Evolutionary conservation across 2,113 vertebrate species (phyloP).

Genomic region (Chionomys nivalis): DNA sequence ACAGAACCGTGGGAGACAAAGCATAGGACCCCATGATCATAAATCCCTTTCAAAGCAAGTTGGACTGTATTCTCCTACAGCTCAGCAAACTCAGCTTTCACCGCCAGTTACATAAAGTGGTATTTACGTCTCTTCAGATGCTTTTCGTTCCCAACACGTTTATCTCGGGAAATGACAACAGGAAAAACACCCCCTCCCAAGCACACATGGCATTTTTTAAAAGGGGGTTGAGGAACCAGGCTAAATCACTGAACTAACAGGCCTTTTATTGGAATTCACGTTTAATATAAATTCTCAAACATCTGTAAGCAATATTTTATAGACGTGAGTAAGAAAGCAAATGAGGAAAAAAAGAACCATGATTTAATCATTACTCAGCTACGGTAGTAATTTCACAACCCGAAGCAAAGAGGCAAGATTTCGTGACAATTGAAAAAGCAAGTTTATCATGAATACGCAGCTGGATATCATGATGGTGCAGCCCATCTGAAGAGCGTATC

Average conservation of each 20-base stretch:
- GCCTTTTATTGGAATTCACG: slow-evolving; percentile 62
- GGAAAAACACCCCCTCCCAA: slow-evolving; percentile 32
- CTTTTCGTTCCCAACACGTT: slow-evolving; percentile 53
- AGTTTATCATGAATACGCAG: slow-evolving; percentile 1
- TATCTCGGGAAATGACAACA: slow-evolving; percentile 63
- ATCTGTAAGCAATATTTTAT: slow-evolving; percentile 67
- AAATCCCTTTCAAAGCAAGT: slow-evolving; percentile 64
- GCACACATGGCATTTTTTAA: slow-evolving; percentile 22
- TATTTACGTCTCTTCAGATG: slow-evolving; percentile 42
- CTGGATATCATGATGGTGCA: not conserved
- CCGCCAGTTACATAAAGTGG: slow-evolving; percentile 53
- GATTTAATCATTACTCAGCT: slow-evolving; percentile 23
- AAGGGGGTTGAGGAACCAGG: slow-evolving; percentile 47
- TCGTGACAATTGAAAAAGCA: not conserved
- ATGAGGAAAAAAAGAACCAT: not conserved
- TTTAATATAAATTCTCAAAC: slow-evolving; percentile 66
- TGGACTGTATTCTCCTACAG: slow-evolving; percentile 32
- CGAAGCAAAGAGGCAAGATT: slow-evolving; percentile 42
- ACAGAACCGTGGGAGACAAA: slow-evolving; percentile 36
- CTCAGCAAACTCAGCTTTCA: slow-evolving; percentile 63
- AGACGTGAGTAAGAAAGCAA: slow-evolving; percentile 54
- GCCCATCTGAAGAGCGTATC: not conserved
- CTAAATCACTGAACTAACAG: slow-evolving; percentile 55
- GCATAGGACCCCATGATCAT: slow-evolving; percentile 21
- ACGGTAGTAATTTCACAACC: slow-evolving; percentile 41